A percentile compares a stretch with the other conserved stretches of the same genome.
These are phyloP conservation scores for Olivierus martensii DNA, from an alignment of 1,140 invertebrate genomes.

Conservation along the genomic window DNA sequence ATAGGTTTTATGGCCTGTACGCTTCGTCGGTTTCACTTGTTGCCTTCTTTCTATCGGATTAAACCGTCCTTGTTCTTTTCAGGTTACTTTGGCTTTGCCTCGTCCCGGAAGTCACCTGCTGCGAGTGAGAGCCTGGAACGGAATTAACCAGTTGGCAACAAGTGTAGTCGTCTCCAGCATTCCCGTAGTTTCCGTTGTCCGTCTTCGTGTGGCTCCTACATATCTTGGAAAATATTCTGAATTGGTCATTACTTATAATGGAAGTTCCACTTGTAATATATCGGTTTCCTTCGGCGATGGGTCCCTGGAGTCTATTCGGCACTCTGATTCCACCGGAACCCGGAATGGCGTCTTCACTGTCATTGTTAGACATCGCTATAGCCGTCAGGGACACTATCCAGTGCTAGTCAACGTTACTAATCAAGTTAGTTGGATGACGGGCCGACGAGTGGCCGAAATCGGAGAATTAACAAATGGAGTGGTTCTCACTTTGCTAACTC, in stretches of 20 bases:
- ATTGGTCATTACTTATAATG: not conserved
- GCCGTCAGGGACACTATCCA: not conserved
- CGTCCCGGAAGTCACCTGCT: not conserved
- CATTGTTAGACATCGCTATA: not conserved
- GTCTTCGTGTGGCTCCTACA: not conserved
- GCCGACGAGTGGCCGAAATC: not conserved
- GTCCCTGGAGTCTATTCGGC: not conserved
- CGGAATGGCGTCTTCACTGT: not conserved
- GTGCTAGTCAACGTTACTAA: constrained; percentile 8
- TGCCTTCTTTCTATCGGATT: too few species aligned
- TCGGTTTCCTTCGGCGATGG: not conserved
- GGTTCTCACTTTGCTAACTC: not conserved
- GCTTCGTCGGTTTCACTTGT: too few species aligned
- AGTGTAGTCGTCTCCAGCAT: not conserved
- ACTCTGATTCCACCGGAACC: not conserved
- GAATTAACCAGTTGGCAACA: not conserved
- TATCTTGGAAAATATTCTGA: not conserved
- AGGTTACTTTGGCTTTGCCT: not conserved
- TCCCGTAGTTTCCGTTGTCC: not conserved
- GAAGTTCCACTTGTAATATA: not conserved
- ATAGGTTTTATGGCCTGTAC: too few species aligned
- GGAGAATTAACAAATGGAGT: constrained; percentile 1
- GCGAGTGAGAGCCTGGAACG: not conserved
- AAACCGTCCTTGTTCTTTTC: not conserved
- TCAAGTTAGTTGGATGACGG: not conserved